These are phyloP conservation scores for Scytalopus superciliaris DNA, from an alignment of 2,113 vertebrate species.

Conservation along the genomic window DNA sequence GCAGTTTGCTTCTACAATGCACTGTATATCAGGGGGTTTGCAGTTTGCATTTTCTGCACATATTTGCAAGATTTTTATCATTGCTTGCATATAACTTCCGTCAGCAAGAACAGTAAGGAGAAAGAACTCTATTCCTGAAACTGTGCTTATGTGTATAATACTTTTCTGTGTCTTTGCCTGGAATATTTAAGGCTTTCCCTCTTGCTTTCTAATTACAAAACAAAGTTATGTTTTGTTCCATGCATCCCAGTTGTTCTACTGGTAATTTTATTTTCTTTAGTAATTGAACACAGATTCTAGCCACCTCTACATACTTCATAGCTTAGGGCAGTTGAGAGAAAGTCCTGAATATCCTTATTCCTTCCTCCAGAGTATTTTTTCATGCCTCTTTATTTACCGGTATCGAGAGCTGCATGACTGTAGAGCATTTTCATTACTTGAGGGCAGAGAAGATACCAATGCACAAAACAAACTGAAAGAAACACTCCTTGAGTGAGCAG, in stretches of 20 bases:
- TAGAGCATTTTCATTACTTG: neutral
- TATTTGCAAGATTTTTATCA: neutral
- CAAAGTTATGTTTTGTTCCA: neutral
- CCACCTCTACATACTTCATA: neutral
- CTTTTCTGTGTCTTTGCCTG: neutral
- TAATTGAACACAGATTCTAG: neutral
- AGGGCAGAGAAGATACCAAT: neutral
- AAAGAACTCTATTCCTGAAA: neutral
- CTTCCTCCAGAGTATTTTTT: neutral
- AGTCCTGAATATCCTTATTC: neutral
- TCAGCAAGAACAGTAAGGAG: neutral
- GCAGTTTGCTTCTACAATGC: neutral
- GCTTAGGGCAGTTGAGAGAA: neutral
- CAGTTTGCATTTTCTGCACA: neutral
- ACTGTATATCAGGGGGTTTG: neutral
- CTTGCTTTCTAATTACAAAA: neutral
- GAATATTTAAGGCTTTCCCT: neutral
- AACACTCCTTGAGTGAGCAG: neutral
- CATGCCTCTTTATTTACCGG: neutral
- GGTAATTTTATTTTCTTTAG: neutral
- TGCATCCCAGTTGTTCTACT: neutral
- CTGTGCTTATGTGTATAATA: neutral
- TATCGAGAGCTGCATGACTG: neutral
- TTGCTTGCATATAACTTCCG: neutral
- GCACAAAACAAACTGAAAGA: neutral